Base-by-base conservation (phyloP, 2,888 invertebrate species). In the Clunio marinus region DNA sequence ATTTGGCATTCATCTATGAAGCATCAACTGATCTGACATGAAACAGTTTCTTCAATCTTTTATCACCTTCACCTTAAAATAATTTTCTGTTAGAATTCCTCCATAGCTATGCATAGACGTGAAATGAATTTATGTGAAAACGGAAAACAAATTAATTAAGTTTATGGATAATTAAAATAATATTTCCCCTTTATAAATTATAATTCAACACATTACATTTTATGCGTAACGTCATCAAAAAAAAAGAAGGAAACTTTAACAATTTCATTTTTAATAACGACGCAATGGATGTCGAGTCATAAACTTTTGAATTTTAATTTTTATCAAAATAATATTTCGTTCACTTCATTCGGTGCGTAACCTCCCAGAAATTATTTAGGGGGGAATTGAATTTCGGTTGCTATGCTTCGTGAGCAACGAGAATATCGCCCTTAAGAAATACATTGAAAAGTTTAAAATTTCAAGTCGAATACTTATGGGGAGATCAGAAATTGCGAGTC, bases 1-100 rank as follows among this genome's bases (percentile, higher is more conserved):
- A 60, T 60, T 41, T 41, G 37, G 37, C 60, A 60, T 41, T 35
- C 22, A 41, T 27, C 35, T 35, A 22, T 41, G 60, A 60, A n/a
- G n/a, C n/a, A n/a, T n/a, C n/a, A n/a, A 41, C 41, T 60, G 41
- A 60, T 41, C 60, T 60, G 60, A 41, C 60, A 60, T 20, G 24
- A 41, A 60, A 60, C 60, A 37, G 60, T 32, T 35, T 60, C n/a
- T 41, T 60, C 60, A 51, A 51, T 22, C 51, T 51, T 17, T 22
- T 51, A 20, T 51, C 51, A 51, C 17, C 51, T 51, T 13, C 3
- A 51, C 5, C 51, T 17, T 51, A 15, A 22, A 17, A 51, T 4
- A 51, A 20, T 51, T 51, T 51, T 15, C 2, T 41, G 41, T 41
- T 10, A 41, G 10, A 41, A n/a, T n/a, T n/a, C n/a, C n/a, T n/a